phyloP scores from a whole-genome alignment of 2,888 invertebrate genomes.

The Campopleginae sp. region DNA sequence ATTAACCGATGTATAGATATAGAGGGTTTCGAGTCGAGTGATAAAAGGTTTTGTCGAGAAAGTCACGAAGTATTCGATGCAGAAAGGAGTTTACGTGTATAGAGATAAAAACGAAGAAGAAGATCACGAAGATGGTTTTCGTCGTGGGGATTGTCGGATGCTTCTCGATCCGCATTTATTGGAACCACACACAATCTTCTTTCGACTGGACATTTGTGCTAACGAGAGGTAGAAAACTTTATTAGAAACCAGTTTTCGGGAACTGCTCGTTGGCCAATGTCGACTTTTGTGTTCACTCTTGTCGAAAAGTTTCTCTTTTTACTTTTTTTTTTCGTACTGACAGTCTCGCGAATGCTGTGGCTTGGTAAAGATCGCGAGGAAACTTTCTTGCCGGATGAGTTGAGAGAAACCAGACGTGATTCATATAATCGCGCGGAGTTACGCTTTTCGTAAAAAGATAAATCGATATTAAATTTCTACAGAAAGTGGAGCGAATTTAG shows the following conservation, averaged over 20 bases:
- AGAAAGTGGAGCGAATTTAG: not conserved
- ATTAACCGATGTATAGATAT: conserved; percentile 19
- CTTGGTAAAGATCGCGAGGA: conserved; percentile 48
- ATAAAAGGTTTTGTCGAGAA: conserved; percentile 43
- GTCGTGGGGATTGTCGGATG: conserved; percentile 54
- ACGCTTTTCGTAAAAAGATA: not conserved
- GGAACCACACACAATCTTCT: conserved; percentile 16
- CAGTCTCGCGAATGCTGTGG: conserved; percentile 11
- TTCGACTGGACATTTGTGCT: conserved; percentile 52
- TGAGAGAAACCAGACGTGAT: conserved; percentile 50
- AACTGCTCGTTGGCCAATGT: conserved; percentile 33
- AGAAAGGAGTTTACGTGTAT: conserved; percentile 30
- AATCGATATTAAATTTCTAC: conserved; percentile 5
- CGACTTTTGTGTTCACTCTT: conserved; percentile 30
- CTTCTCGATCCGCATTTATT: conserved; percentile 42
- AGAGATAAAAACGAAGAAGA: conserved; percentile 14
- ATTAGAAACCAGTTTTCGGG: conserved; percentile 66
- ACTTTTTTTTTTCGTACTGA: not conserved
- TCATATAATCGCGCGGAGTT: conserved; percentile 42
- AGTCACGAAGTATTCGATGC: conserved; percentile 55
- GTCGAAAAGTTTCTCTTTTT: conserved; percentile 52
- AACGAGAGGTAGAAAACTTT: conserved; percentile 66
- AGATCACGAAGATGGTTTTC: conserved; percentile 29
- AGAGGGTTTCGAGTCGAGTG: not conserved
- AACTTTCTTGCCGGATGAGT: conserved; percentile 39